Base-by-base conservation (phyloP, 2,888 invertebrate species). In the Cosmia trapezina region DNA sequence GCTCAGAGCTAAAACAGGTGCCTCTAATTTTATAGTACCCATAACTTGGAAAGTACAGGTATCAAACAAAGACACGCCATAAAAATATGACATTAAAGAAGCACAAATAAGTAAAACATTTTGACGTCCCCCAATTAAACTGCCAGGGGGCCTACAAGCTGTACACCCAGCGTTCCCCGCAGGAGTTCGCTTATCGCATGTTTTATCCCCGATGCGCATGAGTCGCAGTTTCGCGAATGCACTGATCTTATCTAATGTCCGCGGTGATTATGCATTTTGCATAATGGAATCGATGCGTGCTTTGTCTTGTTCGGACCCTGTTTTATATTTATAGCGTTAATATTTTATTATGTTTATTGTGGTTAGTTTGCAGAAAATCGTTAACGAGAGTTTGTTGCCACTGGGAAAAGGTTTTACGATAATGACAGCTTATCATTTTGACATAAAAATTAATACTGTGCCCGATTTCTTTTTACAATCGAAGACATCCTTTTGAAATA, bases 191-290 rank as follows among this genome's bases (percentile, higher is more conserved):
- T 76, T 83, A 86, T 78, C 75, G 68, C 61, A 64, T 47, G 60
- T 65, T 75, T 65, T 59, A 83, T 81, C 79, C 82, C 59, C 49
- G 82, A 83, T 81, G 84, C 75, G 80, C 86, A 80, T 88, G 89
- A 83, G 79, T 84, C 73, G 85, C 85, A 82, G 76, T 83, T 89
- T 89, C 70, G 75, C 83, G 81, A 88, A 87, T 90, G 89, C 90
- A 89, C 86, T 73, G 93, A 93, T 93, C 86, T 88, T 93, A 94
- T 94, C 93, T 88, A 87, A 89, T 85, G 82, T 89, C 88, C 84
- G 82, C 87, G 79, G 91, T 94, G 94, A 94, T 92, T 91, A 88
- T 92, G 94, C 93, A 88, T 91, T 93, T 92, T 90, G 84, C 85
- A 86, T 88, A 85, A 83, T 81, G 80, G 84, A 80, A 75, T 76